Evolutionary conservation across 2,888 invertebrate genomes (phyloP), one percentile per base, ranked within the genome.

Genomic region (Psylliodes chrysocephalus): DNA sequence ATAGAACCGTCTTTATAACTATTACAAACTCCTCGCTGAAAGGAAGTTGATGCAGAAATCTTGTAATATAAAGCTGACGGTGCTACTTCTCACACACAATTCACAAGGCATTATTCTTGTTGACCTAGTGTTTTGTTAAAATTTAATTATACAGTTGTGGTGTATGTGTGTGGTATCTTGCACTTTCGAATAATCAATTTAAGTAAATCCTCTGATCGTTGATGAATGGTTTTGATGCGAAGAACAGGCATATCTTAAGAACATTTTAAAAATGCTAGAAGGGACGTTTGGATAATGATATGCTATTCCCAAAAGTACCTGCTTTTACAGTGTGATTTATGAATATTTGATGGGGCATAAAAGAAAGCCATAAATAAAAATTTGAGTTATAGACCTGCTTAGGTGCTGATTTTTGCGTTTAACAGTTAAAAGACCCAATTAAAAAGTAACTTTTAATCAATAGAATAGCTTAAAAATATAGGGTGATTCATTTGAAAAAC

Each of bases 41-140:
- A 25, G 12, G 5, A 22, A 22, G 5, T 33, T n/a, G 2, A 33
- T 38, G 10, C 38, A 38, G 6, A 38, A 15, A 38, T 38, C 2
- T 33, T 33, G 14, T 38, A 38, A 38, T 38, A 38, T 14, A 14
- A 15, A 12, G 14, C 14, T 38, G 28, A 62, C 60, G 52, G 60
- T 52, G n/a, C 57, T 28, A 47, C 38, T 61, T 65, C 64, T 52
- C 64, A 57, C 56, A 57, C 46, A 55, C 49, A 59, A 19, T 56
- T 55, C 60, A 60, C 60, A 52, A 42, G 46, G 60, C 30, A 53
- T 19, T 42, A 61, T 30, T 54, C 19, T 19, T 30, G 44, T 18
- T 65, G 53, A 65, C 64, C 61, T 61, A 65, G 61, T 57, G 55
- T 30, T 55, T 55, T 14, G 8, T 22, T 42, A 42, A 15, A 38